Conservation (phyloP, 2,797 vertebrate genomes). For the Rhinatrema bivittatum region DNA sequence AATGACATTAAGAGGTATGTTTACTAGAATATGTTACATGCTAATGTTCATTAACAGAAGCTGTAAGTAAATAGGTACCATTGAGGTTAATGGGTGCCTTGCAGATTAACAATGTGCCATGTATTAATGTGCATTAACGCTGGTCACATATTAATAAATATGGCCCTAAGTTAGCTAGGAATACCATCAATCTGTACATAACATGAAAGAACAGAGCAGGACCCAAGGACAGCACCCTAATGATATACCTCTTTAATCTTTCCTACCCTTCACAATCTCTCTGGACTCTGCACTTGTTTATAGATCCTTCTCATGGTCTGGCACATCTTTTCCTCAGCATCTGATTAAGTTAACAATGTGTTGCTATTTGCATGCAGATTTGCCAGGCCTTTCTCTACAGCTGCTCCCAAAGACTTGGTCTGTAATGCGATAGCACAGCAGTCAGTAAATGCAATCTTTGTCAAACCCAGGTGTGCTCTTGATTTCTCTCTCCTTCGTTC, state of each 20-base stretch:
- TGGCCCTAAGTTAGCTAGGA: slow-evolving; percentile 25
- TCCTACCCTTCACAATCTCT: slow-evolving; percentile 60
- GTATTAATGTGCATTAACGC: no score
- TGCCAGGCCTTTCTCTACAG: slow-evolving; percentile 83
- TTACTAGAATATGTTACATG: no score
- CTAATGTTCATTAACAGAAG: no score
- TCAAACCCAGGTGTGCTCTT: slow-evolving; percentile 98
- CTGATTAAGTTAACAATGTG: slow-evolving; percentile 99
- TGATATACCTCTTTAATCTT: slow-evolving; percentile 66
- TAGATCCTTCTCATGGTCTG: slow-evolving; percentile 59
- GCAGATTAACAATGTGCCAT: no score
- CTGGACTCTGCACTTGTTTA: slow-evolving; percentile 61
- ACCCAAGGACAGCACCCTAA: slow-evolving; percentile 57
- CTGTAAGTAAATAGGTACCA: no score
- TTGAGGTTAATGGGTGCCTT: no score
- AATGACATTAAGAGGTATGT: no score
- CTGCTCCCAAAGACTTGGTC: slow-evolving; percentile 85
- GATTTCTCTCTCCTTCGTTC: slow-evolving; percentile 94
- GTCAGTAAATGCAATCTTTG: slow-evolving; percentile 98
- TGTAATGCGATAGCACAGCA: slow-evolving; percentile 94
- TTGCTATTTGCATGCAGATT: slow-evolving; percentile 99
- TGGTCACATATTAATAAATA: no score
- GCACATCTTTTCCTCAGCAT: slow-evolving; percentile 86
- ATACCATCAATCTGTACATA: slow-evolving; percentile 37
- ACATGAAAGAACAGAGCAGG: slow-evolving; percentile 27